Evolutionary conservation across 2,888 invertebrate genomes (phyloP).

Genomic region (Catocala nupta): DNA sequence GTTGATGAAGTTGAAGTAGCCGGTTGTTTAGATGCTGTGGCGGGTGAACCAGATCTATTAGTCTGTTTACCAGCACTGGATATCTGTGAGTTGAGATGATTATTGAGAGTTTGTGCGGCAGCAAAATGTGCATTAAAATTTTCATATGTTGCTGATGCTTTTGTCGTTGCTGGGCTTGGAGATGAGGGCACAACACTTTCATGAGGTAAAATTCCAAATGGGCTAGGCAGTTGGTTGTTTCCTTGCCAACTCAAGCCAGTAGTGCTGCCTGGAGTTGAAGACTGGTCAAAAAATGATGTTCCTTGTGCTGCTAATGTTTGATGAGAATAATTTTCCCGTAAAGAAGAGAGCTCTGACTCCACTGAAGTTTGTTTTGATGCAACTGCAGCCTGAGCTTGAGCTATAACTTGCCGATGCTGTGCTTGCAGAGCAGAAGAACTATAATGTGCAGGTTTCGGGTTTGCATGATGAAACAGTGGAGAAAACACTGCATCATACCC

Average conservation of each 20-base stretch:
- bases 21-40: slow-evolving; percentile 85
- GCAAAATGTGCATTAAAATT: slow-evolving; percentile 91
- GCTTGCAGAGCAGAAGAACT: slow-evolving; percentile 88
- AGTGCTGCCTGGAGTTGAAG: slow-evolving; percentile 83
- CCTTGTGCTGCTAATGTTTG: slow-evolving; percentile 88
- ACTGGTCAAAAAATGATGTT: slow-evolving; percentile 90
- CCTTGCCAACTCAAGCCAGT: slow-evolving; percentile 91
- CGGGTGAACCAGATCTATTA: slow-evolving; percentile 86
- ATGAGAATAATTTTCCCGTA: slow-evolving; percentile 89
- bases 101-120: slow-evolving; percentile 88
- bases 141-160: slow-evolving; percentile 88
- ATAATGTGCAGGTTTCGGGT: slow-evolving; percentile 91
- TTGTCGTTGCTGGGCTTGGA: slow-evolving; percentile 88
- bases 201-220: slow-evolving; percentile 93
- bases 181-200: slow-evolving; percentile 91
- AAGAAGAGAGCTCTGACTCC: slow-evolving; percentile 86
- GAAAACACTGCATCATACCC: slow-evolving; percentile 94
- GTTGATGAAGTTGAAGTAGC: slow-evolving; percentile 85
- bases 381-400: slow-evolving; percentile 85
- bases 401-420: slow-evolving; percentile 90
- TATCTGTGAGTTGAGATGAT: slow-evolving; percentile 89
- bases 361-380: slow-evolving; percentile 86
- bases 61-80: slow-evolving; percentile 86
- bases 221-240: slow-evolving; percentile 90
- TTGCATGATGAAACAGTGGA: slow-evolving; percentile 93